Base-by-base conservation (phyloP, 2,113 vertebrate genomes). In the Peromyscus leucopus region DNA sequence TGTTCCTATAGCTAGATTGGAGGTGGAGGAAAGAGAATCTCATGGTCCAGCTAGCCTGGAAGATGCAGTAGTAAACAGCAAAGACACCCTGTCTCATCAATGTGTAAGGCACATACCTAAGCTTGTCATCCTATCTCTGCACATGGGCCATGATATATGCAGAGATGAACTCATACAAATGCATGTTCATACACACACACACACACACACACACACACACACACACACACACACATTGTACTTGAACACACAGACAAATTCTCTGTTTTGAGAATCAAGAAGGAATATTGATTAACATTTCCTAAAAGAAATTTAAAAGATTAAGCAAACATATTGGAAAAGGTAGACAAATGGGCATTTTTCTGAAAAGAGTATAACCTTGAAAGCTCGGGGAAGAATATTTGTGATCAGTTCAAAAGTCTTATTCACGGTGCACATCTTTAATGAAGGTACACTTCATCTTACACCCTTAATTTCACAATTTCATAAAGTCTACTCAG, bases 361-460 rank as follows among this genome's bases (percentile, higher is more conserved):
- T 67, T 57, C 51, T 84, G 74, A 67, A 26, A 59, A 85, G 48
- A 88, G 55, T 46, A 75, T 48, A 75, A 9, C 33, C 26, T 51
- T 42, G 4, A 48, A 59, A 90, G 3, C 7, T 61, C 1, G 39
- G 9, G 22, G 69, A 55, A 4, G 1, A 4, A 46, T 86, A 19
- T 59, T 61, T 67, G 13, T 21, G 3, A 17, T 22, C 9, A 42
- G 17, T 65, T 57, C 7, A 78, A 94, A 65, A 51, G 51, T 51
- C 1, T 6, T 80, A 69, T 46, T 5, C 2, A 61, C 55, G 3
- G 2, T 2, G 0, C 1, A 59, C 9, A 61, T 11, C 46, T 15
- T 55, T 74, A 75, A 71, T 48, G 16, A 96, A 76, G 2, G 28
- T 1, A 71, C 17, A 55, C 28, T 69, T 96, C 15, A 33, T 78